Percentiles rank a stretch among this genome's conserved stretches.
Conservation (phyloP, 2,113 vertebrate species). For the Thamnophis sirtalis region DNA sequence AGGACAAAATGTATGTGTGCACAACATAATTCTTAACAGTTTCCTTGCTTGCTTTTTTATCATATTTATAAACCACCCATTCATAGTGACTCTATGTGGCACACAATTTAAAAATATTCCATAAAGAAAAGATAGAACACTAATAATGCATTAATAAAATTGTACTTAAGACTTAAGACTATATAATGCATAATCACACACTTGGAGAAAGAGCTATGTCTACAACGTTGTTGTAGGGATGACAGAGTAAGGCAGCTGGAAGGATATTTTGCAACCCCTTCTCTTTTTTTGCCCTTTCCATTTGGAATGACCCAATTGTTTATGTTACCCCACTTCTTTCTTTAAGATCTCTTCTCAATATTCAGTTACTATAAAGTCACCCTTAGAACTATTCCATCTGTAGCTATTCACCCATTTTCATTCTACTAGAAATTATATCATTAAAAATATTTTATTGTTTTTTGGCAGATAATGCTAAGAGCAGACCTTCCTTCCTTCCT, state of each 20-base stretch:
- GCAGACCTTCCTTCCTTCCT: too few relatives aligned
- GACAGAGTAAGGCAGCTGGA: not conserved
- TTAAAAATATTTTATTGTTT: not conserved
- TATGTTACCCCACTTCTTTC: not conserved
- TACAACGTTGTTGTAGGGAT: not conserved
- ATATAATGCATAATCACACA: not conserved
- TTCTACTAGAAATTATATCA: not conserved
- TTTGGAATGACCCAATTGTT: not conserved
- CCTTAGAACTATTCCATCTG: not conserved
- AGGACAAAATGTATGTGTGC: not conserved
- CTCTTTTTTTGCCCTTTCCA: not conserved
- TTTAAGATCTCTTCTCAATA: not conserved
- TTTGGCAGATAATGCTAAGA: not conserved
- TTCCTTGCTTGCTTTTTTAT: not conserved
- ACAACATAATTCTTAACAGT: not conserved
- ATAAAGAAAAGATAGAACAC: not conserved
- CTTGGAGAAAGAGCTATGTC: not conserved
- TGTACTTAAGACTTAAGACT: not conserved
- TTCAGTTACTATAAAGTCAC: not conserved
- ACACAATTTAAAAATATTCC: not conserved
- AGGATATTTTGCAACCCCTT: not conserved
- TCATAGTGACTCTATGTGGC: not conserved
- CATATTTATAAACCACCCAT: not conserved
- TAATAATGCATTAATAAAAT: not conserved
- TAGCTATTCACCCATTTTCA: not conserved